phyloP scores from a whole-genome alignment of 2,888 invertebrate species.

The Hololepta plana region DNA sequence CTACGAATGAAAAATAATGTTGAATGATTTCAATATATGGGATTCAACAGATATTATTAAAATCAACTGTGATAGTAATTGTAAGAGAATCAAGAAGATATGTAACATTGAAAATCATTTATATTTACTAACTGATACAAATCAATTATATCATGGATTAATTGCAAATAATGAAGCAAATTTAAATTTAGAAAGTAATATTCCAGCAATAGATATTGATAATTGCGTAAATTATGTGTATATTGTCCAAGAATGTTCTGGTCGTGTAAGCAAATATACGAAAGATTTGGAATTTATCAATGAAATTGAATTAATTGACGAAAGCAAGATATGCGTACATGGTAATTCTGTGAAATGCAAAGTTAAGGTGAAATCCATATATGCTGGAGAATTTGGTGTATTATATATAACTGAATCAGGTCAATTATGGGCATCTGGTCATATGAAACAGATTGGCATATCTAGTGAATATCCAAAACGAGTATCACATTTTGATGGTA shows the following conservation, averaged over 20 bases:
- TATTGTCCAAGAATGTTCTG: slow-evolving; percentile 41
- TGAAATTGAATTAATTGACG: slow-evolving; percentile 43
- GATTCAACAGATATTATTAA: slow-evolving; percentile 16
- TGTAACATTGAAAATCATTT: slow-evolving; percentile 27
- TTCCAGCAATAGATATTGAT: slow-evolving; percentile 43
- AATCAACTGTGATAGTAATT: slow-evolving; percentile 17
- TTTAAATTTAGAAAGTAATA: slow-evolving; percentile 31
- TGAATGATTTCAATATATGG: slow-evolving; percentile 16
- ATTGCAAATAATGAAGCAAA: slow-evolving; percentile 15
- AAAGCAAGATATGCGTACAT: slow-evolving; percentile 43
- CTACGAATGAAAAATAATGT: slow-evolving; percentile 1
- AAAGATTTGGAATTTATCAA: slow-evolving; percentile 34
- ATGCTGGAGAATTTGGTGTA: slow-evolving; percentile 40
- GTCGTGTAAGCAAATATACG: slow-evolving; percentile 38
- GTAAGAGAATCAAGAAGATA: slow-evolving; percentile 25
- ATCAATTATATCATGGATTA: slow-evolving; percentile 27
- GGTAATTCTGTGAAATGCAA: slow-evolving; percentile 44
- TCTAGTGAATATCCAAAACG: slow-evolving; percentile 39
- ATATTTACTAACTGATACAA: slow-evolving; percentile 27
- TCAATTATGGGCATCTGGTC: slow-evolving; percentile 50
- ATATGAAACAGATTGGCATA: slow-evolving; percentile 47
- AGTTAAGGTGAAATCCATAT: slow-evolving; percentile 42
- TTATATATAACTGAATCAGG: slow-evolving; percentile 47
- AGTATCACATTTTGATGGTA: slow-evolving; percentile 48
- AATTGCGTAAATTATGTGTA: slow-evolving; percentile 39